Evolutionary conservation across 1,140 invertebrate genomes (phyloP).

Genomic region (Andricus grossulariae): DNA sequence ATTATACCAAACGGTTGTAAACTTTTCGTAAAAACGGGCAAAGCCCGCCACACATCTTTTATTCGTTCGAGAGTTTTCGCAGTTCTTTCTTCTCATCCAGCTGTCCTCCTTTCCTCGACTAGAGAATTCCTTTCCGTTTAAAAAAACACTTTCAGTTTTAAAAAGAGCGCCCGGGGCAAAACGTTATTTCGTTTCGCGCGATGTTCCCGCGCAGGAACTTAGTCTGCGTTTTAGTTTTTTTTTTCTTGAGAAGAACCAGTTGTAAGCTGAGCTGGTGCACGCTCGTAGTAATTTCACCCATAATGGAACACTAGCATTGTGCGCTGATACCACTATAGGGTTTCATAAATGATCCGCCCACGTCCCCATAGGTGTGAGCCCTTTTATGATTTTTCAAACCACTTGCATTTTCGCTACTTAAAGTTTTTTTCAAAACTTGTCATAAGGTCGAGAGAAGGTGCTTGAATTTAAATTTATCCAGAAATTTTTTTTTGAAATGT

Average conservation of each 20-base stretch:
- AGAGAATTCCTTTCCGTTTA: conserved; percentile 10
- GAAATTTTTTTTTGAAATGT: no score
- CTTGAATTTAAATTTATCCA: no score
- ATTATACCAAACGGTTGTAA: conserved; percentile 12
- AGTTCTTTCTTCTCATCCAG: background rate
- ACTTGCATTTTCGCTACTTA: background rate
- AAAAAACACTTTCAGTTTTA: conserved; percentile 26
- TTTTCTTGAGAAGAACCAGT: conserved; percentile 45
- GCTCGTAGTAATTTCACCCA: conserved; percentile 42
- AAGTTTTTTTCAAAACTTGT: background rate
- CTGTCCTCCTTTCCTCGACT: background rate
- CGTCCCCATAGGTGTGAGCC: background rate
- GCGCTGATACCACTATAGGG: conserved; percentile 30
- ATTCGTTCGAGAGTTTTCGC: background rate
- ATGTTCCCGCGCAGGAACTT: conserved; percentile 16
- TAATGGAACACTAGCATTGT: conserved; percentile 39
- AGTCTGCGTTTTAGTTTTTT: conserved; percentile 22
- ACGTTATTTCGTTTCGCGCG: conserved; percentile 25
- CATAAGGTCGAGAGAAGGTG: no score
- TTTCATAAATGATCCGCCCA: conserved; percentile 36
- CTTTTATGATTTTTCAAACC: background rate
- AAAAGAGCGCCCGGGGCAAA: conserved; percentile 13
- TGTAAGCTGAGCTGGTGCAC: conserved; percentile 45
- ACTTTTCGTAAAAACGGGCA: conserved; percentile 11
- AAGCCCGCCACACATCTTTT: background rate